phyloP scores from a whole-genome alignment of 2,797 vertebrate genomes.

The Parambassis ranga region DNA sequence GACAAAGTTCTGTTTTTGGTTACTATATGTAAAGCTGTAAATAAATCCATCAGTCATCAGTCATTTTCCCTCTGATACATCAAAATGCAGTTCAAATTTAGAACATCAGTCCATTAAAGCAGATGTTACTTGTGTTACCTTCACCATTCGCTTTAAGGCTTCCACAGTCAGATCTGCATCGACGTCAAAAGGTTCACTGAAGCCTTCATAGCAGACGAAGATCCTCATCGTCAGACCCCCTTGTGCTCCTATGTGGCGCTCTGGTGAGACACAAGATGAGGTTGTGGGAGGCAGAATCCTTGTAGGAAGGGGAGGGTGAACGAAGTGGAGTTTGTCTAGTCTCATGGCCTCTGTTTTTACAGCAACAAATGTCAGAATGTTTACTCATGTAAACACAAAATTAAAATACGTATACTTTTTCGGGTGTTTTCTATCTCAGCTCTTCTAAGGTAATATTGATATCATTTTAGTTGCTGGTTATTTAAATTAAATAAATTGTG shows the following conservation, averaged over 20 bases:
- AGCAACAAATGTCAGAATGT: too few relatives aligned
- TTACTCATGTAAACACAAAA: too few relatives aligned
- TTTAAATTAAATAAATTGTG: too few relatives aligned
- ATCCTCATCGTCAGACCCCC: conserved; percentile 81
- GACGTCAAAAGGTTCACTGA: conserved; percentile 76
- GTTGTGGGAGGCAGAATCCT: not conserved
- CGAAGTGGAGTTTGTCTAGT: not conserved
- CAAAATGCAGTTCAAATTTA: not conserved
- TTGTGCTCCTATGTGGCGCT: not conserved
- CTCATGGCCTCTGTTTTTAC: not conserved
- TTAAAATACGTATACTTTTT: too few relatives aligned
- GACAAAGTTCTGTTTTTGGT: too few relatives aligned
- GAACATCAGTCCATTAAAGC: not conserved
- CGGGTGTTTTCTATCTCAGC: too few relatives aligned
- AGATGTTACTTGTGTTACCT: conserved; percentile 76
- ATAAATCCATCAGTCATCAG: not conserved
- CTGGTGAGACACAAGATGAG: not conserved
- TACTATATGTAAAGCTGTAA: too few relatives aligned
- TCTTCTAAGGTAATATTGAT: too few relatives aligned
- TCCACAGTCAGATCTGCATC: conserved; percentile 69
- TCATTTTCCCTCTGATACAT: too few relatives aligned
- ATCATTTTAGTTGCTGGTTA: too few relatives aligned
- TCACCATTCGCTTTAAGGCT: conserved; percentile 76
- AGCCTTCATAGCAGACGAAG: conserved; percentile 77
- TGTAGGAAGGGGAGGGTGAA: not conserved